These are phyloP conservation scores for Irena cyanogastra DNA, from an alignment of 2,113 vertebrate genomes.

Conservation along the genomic window DNA sequence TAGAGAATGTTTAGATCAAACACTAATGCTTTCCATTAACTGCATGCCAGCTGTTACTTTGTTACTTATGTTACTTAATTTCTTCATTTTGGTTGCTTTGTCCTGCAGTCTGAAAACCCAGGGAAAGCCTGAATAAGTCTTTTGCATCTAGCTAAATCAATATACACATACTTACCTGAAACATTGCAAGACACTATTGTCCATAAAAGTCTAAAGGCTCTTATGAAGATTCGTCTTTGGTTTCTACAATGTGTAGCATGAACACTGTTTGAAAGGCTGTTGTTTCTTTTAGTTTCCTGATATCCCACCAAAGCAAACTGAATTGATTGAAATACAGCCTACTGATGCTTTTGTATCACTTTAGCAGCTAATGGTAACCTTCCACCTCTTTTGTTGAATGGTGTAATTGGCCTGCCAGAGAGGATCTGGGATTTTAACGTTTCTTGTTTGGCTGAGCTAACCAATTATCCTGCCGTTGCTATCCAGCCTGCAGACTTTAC, in stretches of 20 bases:
- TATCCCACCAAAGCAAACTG: conserved; percentile 55
- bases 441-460: conserved; percentile 69
- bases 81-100: neutral
- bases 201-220: neutral
- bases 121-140: neutral
- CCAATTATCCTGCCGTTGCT: conserved; percentile 73
- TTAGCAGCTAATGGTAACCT: conserved; percentile 68
- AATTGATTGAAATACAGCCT: conserved; percentile 66
- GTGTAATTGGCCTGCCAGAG: conserved; percentile 70
- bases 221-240: conserved; percentile 12
- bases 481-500: conserved; percentile 70
- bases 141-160: neutral
- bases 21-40: neutral
- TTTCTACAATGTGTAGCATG: conserved; percentile 32
- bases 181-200: neutral
- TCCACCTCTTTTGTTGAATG: conserved; percentile 66
- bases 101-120: neutral
- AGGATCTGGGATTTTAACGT: conserved; percentile 73
- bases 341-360: conserved; percentile 68
- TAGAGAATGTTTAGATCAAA: neutral
- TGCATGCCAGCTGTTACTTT: neutral
- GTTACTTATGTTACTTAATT: neutral
- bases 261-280: conserved; percentile 58
- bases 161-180: neutral
- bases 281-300: conserved; percentile 58